Conservation (phyloP, 2,888 invertebrate species). For the Timema podura region DNA sequence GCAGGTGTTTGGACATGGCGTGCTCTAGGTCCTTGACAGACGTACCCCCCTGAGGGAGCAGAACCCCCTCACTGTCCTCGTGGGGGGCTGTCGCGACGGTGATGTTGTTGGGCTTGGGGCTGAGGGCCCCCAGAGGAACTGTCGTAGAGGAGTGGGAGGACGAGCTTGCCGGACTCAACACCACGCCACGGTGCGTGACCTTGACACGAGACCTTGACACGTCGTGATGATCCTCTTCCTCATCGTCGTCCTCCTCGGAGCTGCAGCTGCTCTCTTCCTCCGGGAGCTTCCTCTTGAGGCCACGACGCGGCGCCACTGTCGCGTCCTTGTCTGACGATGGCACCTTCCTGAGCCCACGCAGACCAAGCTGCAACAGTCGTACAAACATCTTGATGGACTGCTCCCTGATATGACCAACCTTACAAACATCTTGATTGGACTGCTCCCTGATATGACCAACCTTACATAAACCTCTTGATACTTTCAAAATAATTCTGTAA, state of each 20-base stretch:
- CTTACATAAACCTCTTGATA: too few relatives aligned
- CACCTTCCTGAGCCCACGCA: constrained; percentile 27
- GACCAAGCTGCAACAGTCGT: constrained; percentile 28
- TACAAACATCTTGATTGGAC: too few relatives aligned
- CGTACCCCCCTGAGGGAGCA: constrained; percentile 37
- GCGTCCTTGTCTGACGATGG: constrained; percentile 28
- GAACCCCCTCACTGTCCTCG: constrained; percentile 30
- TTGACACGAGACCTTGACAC: constrained; percentile 30
- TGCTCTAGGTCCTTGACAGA: constrained; percentile 92
- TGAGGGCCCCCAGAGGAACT: constrained; percentile 33
- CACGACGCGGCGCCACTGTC: constrained; percentile 41
- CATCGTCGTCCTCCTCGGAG: constrained; percentile 51
- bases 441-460: too few relatives aligned
- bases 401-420: constrained; percentile 19
- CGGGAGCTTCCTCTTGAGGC: constrained; percentile 57
- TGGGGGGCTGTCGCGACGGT: constrained; percentile 33
- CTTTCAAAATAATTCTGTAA: too few relatives aligned
- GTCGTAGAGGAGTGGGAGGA: constrained; percentile 56
- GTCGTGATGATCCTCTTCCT: constrained; percentile 43
- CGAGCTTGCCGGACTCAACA: constrained; percentile 58
- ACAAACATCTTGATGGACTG: constrained; percentile 19
- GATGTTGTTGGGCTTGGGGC: constrained; percentile 44
- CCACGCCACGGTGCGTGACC: constrained; percentile 48
- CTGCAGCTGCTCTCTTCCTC: constrained; percentile 47
- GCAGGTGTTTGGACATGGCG: constrained; percentile 94